A percentile compares a stretch with the other conserved stretches of the same genome.
These are phyloP conservation scores for Neosalanx taihuensis DNA, from an alignment of 2,797 vertebrate species.

Conservation along the genomic window DNA sequence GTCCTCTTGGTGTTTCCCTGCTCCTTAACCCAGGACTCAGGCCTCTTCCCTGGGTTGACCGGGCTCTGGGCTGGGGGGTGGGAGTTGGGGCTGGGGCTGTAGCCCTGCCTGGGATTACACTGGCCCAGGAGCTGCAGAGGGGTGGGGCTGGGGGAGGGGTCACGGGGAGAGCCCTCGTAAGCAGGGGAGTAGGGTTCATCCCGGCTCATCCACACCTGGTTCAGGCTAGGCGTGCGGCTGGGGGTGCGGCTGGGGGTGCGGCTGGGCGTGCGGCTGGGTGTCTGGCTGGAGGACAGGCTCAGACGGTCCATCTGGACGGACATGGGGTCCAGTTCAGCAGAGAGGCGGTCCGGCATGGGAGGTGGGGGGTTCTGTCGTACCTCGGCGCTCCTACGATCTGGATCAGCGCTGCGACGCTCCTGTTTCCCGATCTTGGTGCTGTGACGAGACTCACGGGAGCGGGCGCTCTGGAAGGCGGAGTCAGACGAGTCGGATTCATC, in stretches of 20 bases:
- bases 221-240: constrained; percentile 90
- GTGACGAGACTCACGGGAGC: constrained; percentile 92
- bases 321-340: constrained; percentile 87
- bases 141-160: constrained; percentile 69
- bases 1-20: constrained; percentile 85
- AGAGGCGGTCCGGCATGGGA: constrained; percentile 82
- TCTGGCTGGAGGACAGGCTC: constrained; percentile 75
- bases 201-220: constrained; percentile 91
- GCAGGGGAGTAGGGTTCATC: constrained; percentile 85
- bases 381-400: constrained; percentile 74
- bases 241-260: constrained; percentile 76
- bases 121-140: constrained; percentile 86
- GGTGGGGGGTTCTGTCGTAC: constrained; percentile 77
- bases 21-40: constrained; percentile 90
- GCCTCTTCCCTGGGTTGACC: constrained; percentile 70
- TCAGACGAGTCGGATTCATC: constrained; percentile 95
- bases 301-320: constrained; percentile 94
- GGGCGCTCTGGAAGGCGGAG: constrained; percentile 93
- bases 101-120: constrained; percentile 88
- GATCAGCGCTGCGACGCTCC: constrained; percentile 71
- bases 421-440: constrained; percentile 93
- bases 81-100: constrained; percentile 78
- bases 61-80: constrained; percentile 67
- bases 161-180: constrained; percentile 70
- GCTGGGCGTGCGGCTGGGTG: constrained; percentile 75